Evolutionary conservation across 2,888 invertebrate species (phyloP).

Genomic region (Lasius fuliginosus): DNA sequence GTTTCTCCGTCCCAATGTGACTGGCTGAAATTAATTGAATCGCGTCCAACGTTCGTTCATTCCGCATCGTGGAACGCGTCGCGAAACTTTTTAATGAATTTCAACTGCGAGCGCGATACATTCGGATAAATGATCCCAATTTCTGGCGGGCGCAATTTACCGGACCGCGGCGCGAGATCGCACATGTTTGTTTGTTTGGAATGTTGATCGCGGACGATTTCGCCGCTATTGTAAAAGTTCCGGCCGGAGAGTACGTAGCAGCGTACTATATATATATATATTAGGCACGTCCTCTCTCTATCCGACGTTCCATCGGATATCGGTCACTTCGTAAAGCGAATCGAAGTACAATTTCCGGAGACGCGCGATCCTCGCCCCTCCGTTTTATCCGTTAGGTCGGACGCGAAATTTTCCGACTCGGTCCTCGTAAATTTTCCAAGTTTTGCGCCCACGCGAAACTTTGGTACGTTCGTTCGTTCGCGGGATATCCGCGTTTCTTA

Average conservation of each 20-base stretch:
- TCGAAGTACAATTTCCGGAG: slow-evolving; percentile 82
- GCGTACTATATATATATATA: neutral
- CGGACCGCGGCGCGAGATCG: slow-evolving; percentile 29
- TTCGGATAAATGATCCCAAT: slow-evolving; percentile 47
- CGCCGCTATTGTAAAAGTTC: slow-evolving; percentile 47
- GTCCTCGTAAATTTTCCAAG: slow-evolving; percentile 50
- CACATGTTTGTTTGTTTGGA: slow-evolving; percentile 8
- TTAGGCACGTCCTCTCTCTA: slow-evolving; percentile 36
- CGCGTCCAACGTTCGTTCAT: slow-evolving; percentile 10
- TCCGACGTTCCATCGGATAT: slow-evolving; percentile 45
- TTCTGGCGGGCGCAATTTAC: slow-evolving; percentile 35
- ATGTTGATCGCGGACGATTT: slow-evolving; percentile 48
- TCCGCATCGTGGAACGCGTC: slow-evolving; percentile 31
- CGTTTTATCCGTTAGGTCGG: slow-evolving; percentile 52
- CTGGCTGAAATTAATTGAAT: slow-evolving; percentile 56
- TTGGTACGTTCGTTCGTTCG: slow-evolving; percentile 27
- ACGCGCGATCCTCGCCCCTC: slow-evolving; percentile 50
- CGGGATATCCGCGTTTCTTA: slow-evolving; percentile 46
- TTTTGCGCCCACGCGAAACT: slow-evolving; percentile 40
- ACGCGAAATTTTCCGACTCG: slow-evolving; percentile 34
- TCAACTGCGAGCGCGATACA: slow-evolving; percentile 47
- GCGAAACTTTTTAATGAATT: slow-evolving; percentile 53
- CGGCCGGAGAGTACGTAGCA: neutral
- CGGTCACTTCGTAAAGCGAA: slow-evolving; percentile 76
- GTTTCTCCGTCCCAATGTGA: slow-evolving; percentile 24